Percentiles rank a stretch among this genome's conserved stretches.
These are phyloP conservation scores for Crotalus viridis DNA, from an alignment of 2,113 vertebrate genomes.

Conservation along the genomic window DNA sequence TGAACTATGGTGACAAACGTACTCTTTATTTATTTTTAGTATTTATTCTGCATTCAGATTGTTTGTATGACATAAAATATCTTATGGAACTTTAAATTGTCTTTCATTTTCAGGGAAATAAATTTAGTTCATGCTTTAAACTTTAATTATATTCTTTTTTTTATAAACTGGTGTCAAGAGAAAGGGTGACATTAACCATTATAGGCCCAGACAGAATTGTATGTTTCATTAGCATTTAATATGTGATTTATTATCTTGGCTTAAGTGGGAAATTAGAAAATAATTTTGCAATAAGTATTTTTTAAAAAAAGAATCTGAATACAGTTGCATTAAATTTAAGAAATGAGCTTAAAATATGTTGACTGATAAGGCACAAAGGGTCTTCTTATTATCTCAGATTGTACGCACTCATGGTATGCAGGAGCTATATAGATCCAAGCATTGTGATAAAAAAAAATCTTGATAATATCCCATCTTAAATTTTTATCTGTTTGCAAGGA, in stretches of 20 bases:
- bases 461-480: constrained; percentile 55
- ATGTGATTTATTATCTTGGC: constrained; percentile 42
- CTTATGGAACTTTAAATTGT: constrained; percentile 49
- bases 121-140: constrained; percentile 56
- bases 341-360: constrained; percentile 16
- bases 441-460: constrained; percentile 54
- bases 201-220: constrained; percentile 44
- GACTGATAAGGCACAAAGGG: background rate
- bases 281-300: background rate
- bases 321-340: constrained; percentile 10
- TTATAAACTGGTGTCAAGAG: constrained; percentile 51
- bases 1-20: background rate
- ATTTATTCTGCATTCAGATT: background rate
- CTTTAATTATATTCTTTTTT: constrained; percentile 46
- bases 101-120: constrained; percentile 58
- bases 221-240: constrained; percentile 60
- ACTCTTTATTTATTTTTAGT: background rate
- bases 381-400: background rate
- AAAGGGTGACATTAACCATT: constrained; percentile 44
- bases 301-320: background rate
- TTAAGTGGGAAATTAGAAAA: constrained; percentile 55
- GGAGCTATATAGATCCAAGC: constrained; percentile 41
- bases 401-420: constrained; percentile 30
- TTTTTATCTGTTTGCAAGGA: constrained; percentile 59
- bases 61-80: constrained; percentile 54